A percentile compares a stretch with the other conserved stretches of the same genome.
phyloP scores from a whole-genome alignment of 2,797 vertebrate species.

The Alcedo quadribrachys region DNA sequence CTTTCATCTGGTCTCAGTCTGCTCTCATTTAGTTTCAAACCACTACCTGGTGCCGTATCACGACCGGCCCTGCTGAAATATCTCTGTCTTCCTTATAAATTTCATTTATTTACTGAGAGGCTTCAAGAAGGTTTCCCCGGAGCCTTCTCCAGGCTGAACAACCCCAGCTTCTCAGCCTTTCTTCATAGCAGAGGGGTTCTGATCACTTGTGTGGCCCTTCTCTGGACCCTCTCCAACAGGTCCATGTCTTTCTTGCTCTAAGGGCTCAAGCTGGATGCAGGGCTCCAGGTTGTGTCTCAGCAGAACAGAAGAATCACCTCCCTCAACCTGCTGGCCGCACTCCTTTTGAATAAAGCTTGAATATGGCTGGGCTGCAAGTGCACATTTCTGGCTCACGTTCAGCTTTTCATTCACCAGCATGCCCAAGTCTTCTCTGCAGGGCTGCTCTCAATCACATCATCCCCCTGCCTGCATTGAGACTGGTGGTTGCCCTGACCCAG shows the following conservation, averaged over 20 bases:
- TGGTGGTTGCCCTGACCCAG: background rate
- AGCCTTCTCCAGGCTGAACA: background rate
- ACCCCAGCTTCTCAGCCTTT: background rate
- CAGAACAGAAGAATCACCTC: accelerated
- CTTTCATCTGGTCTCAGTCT: background rate
- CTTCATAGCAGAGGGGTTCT: background rate
- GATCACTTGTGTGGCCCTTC: background rate
- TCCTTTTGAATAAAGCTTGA: background rate
- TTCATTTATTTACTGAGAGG: background rate
- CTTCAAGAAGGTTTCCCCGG: background rate
- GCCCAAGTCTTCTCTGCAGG: background rate
- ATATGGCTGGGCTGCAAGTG: too few species aligned
- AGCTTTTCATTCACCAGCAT: background rate
- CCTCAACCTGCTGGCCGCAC: background rate
- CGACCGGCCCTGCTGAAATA: background rate
- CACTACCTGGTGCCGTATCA: background rate
- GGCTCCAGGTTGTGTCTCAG: background rate
- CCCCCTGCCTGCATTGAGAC: background rate
- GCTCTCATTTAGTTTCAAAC: background rate
- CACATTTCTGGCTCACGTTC: background rate
- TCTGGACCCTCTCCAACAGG: background rate
- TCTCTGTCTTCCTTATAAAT: background rate
- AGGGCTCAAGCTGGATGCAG: background rate
- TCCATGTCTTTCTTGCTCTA: background rate
- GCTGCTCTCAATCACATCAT: background rate